phyloP scores from a whole-genome alignment of 2,888 invertebrate species.

The Nineta flava region DNA sequence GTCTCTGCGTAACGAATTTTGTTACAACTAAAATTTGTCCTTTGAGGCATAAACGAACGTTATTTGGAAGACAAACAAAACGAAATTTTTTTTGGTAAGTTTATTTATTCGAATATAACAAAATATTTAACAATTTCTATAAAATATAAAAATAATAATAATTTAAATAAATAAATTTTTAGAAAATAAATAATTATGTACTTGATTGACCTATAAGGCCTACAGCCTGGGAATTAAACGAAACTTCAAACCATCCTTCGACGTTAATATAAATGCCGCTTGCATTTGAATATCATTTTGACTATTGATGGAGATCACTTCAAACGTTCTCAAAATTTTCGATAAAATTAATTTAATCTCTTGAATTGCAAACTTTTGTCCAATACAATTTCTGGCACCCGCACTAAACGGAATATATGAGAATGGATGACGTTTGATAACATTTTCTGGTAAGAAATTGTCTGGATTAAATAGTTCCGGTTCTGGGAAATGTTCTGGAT shows the following conservation, averaged over 20 bases:
- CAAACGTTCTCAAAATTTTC: conserved; percentile 16
- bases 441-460: conserved; percentile 21
- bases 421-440: conserved; percentile 20
- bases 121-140: too few species aligned
- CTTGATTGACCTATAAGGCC: too few species aligned
- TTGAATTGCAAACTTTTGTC: conserved; percentile 21
- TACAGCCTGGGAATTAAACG: neutral
- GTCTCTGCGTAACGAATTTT: too few species aligned
- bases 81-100: too few species aligned
- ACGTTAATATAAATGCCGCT: neutral
- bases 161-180: too few species aligned
- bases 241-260: neutral
- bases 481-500: conserved; percentile 21
- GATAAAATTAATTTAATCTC: conserved; percentile 17
- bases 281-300: conserved; percentile 2
- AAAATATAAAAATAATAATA: too few species aligned
- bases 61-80: too few species aligned
- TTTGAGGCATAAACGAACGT: too few species aligned
- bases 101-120: too few species aligned
- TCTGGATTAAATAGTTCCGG: conserved; percentile 23
- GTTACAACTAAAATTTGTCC: too few species aligned
- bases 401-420: conserved; percentile 22
- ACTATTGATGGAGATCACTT: conserved; percentile 16
- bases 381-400: conserved; percentile 24
- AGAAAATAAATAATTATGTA: too few species aligned